Base-by-base conservation (phyloP, 2,113 vertebrate genomes). In the Maccullochella peelii region DNA sequence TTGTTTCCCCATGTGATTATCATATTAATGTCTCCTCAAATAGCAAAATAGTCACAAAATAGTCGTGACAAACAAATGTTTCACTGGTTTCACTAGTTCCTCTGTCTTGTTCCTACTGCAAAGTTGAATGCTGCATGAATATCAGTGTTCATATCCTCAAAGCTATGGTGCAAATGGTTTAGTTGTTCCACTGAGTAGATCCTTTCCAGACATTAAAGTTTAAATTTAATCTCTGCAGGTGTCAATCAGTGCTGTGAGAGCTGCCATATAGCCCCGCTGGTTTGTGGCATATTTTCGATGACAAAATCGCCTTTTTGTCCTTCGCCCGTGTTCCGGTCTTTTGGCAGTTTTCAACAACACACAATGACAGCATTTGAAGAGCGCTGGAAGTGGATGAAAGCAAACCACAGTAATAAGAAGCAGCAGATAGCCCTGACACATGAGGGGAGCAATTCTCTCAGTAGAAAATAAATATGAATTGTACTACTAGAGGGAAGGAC, bases 351-450 rank as follows among this genome's bases (percentile, higher is more conserved):
- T 95, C 93, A 95, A 95, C 95, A 95, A 92, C 95, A 94, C 92
- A 95, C 95, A 96, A 96, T 96, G 94, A 94, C 93, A 92, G 96
- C 96, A 94, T 96, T 97, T 95, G 96, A 91, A 85, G 88, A 79
- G 93, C 85, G 40, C 94, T 98, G 95, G 95, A 97, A 95, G 94
- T 87, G 93, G 96, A 98, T 97, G 96, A 97, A 97, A 97, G 96
- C 92, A 76, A 94, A 93, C 70, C 79, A 87, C 94, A 96, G 94
- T 97, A 97, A 97, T 96, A 95, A 95, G 96, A 97, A 95, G 95
- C 95, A 96, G 95, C 92, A 95, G 96, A 96, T 96, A 95, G 94
- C 92, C 95, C 92, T 93, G 92, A 94, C 95, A 95, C 95, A 95
- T 95, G 96, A 97, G 95, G 94, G 95, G 95, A 96, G 94, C 93